Conservation (phyloP, 2,888 invertebrate species). For the Resseliella maxima region DNA sequence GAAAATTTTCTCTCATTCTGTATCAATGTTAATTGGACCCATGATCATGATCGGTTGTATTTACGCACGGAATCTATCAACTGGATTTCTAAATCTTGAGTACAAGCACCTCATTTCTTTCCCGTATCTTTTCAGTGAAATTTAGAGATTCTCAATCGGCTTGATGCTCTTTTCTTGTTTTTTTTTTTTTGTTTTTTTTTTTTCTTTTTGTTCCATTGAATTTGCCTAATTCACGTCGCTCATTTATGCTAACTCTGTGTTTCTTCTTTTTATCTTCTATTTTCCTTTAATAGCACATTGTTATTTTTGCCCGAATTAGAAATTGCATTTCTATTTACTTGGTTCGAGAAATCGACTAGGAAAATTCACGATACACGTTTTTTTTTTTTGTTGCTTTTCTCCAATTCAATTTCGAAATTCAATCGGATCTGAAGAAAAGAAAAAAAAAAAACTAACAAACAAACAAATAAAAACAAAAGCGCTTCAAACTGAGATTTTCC, state of each 20-base stretch:
- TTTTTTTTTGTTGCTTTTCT: neutral
- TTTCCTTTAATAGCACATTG: constrained; percentile 25
- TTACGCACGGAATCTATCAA: constrained; percentile 46
- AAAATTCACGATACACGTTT: neutral
- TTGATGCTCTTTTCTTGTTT: too few relatives aligned
- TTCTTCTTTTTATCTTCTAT: neutral
- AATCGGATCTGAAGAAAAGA: neutral
- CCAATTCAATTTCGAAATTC: constrained; percentile 7
- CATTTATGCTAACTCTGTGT: neutral
- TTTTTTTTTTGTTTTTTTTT: too few relatives aligned
- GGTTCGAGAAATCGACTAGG: constrained; percentile 2
- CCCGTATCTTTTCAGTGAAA: constrained; percentile 21
- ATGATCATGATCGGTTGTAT: neutral
- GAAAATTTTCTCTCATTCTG: constrained; percentile 47
- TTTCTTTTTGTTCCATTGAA: constrained; percentile 26
- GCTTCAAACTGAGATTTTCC: neutral
- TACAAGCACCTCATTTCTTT: constrained; percentile 10
- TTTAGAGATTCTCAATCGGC: constrained; percentile 22
- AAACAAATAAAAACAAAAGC: neutral
- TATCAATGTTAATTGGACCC: constrained; percentile 37
- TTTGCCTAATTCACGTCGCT: constrained; percentile 22
- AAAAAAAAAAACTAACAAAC: neutral
- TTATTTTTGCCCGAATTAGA: neutral
- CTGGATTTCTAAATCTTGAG: constrained; percentile 13
- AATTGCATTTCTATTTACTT: constrained; percentile 36